Evolutionary conservation across 92 coral and sea anemone genomes (phyloP), one percentile per base, ranked within the genome.

Genomic region (Meandrina meandrites): DNA sequence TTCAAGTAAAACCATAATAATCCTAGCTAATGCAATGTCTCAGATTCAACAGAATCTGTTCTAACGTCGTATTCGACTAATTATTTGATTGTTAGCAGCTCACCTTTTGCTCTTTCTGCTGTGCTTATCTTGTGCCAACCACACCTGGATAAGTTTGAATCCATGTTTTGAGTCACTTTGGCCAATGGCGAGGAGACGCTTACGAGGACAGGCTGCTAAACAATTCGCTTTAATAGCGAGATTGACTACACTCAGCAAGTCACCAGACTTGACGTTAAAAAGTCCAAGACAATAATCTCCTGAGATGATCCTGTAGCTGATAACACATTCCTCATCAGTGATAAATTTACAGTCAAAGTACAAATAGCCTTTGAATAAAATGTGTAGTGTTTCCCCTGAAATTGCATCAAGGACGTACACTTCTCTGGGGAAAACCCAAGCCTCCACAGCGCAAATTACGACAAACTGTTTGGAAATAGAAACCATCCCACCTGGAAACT

Each of bases 311-410:
- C 0, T 8, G 24, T 70, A 19, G 30, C 9, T 19, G 5, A 79
- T 22, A 3, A 79, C 82, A 19, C 68, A 62, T 30, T 82, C 79
- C 78, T n/a, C n/a, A n/a, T n/a, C n/a, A n/a, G n/a, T n/a, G n/a
- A n/a, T n/a, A n/a, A n/a, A n/a, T n/a, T n/a, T 70, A 51, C 67
- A 78, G 1, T 0, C 24, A 78, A 0, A 16, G n/a, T n/a, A n/a
- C n/a, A n/a, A n/a, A n/a, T n/a, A n/a, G 8, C 4, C 3, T 4
- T 1, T 31, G 4, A 17, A 3, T 19, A 82, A 47, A 4, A 37
- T 28, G 27, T 21, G 67, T 17, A 82, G 34, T 47, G 76, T 69
- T 42, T 19, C 50, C 31, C 86, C 86, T 82, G 86, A 47, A 32
- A 15, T 5, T 31, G 78, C 31, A 82, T 71, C 78, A 10, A 82